A percentile compares a stretch with the other conserved stretches of the same genome.
Evolutionary conservation across 2,888 invertebrate genomes (phyloP).

Genomic region (Alviniconcha strummeri): DNA sequence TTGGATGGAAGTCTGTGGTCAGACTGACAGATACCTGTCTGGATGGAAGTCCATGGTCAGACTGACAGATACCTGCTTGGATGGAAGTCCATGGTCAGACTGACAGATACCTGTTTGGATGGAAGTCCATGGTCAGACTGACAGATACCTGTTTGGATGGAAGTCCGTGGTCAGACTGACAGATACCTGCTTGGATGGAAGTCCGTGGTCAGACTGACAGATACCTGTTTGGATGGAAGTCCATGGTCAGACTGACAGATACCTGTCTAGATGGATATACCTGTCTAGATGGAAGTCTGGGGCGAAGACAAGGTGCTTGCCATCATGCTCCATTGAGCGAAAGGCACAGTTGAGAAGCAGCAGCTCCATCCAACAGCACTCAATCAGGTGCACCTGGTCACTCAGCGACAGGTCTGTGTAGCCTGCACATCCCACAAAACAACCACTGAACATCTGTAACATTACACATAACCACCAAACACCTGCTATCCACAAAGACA

Average conservation of each 20-base stretch:
- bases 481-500: neutral
- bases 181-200: too few species aligned
- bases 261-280: slow-evolving; percentile 37
- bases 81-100: too few species aligned
- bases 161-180: too few species aligned
- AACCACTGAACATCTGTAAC: neutral
- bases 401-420: slow-evolving; percentile 66
- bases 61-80: too few species aligned
- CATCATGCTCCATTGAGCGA: slow-evolving; percentile 64
- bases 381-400: slow-evolving; percentile 69
- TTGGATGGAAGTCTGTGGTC: too few species aligned
- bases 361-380: slow-evolving; percentile 70
- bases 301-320: slow-evolving; percentile 61
- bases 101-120: neutral
- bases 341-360: slow-evolving; percentile 66
- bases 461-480: neutral
- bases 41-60: too few species aligned
- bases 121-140: too few species aligned
- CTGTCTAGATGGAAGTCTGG: slow-evolving; percentile 66
- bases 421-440: slow-evolving; percentile 47
- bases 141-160: too few species aligned
- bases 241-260: too few species aligned
- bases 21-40: too few species aligned
- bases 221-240: too few species aligned
- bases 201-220: too few species aligned